These are phyloP conservation scores for Ametastegia equiseti DNA, from an alignment of 2,888 invertebrate genomes.

Conservation along the genomic window DNA sequence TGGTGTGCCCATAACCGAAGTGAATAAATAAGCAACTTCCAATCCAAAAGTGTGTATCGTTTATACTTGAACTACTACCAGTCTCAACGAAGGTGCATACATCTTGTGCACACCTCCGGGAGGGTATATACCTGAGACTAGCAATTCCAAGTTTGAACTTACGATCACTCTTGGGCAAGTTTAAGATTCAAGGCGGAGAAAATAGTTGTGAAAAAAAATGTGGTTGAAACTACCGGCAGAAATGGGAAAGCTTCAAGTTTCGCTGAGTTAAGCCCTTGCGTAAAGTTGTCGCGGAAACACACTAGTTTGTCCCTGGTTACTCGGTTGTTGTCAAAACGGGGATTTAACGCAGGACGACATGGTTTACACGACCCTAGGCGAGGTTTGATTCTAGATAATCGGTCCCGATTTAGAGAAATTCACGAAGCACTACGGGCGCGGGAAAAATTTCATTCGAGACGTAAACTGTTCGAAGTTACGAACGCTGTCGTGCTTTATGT, in stretches of 20 bases:
- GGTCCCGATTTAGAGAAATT: background rate
- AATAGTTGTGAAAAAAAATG: background rate
- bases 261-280: background rate
- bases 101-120: background rate
- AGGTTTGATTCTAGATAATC: conserved; percentile 23
- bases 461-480: background rate
- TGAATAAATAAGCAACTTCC: background rate
- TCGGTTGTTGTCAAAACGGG: background rate
- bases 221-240: background rate
- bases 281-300: conserved; percentile 2
- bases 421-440: background rate
- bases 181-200: background rate
- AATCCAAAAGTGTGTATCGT: background rate
- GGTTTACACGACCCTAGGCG: background rate
- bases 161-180: background rate
- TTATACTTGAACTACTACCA: background rate
- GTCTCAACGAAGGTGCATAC: background rate
- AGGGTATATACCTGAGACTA: background rate
- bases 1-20: background rate
- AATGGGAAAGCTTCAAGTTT: background rate
- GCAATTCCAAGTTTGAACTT: background rate
- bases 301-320: background rate
- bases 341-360: background rate
- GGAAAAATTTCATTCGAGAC: conserved; percentile 1
- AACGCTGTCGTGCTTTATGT: background rate